A percentile compares a stretch with the other conserved stretches of the same genome.
Evolutionary conservation across 2,888 invertebrate genomes (phyloP).

Genomic region (Eupithecia subfuscata): DNA sequence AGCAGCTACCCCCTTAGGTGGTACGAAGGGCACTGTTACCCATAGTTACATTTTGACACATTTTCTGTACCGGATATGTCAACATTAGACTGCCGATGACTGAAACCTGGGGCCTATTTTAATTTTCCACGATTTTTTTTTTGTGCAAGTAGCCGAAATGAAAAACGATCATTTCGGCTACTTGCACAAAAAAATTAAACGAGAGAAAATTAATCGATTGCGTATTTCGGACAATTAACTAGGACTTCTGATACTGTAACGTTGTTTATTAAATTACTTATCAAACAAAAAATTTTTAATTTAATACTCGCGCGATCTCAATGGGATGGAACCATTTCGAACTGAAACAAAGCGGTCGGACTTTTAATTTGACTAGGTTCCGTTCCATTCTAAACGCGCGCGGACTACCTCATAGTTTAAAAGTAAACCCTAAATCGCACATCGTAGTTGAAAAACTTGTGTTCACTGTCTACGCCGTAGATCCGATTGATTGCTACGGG

Average conservation of each 20-base stretch:
- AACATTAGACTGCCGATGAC: not conserved
- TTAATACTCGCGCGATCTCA: not conserved
- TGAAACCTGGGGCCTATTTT: not conserved
- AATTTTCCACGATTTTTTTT: no score
- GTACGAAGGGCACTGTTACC: not conserved
- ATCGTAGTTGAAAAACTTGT: not conserved
- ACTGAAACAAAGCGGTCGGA: not conserved
- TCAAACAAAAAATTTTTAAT: not conserved
- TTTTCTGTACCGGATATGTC: not conserved
- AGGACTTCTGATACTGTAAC: not conserved
- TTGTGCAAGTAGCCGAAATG: no score
- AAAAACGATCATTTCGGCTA: no score
- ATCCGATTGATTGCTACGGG: conserved; percentile 3
- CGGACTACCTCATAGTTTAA: not conserved
- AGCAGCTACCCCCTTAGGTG: not conserved
- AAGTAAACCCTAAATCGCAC: not conserved
- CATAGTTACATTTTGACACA: not conserved
- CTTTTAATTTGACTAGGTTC: not conserved
- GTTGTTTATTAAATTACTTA: no score
- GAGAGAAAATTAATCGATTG: no score
- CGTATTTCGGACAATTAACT: no score
- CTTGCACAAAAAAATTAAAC: no score
- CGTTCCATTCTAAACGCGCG: not conserved
- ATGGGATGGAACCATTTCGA: not conserved
- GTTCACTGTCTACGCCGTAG: not conserved